Percentiles rank a stretch among this genome's conserved stretches.
Evolutionary conservation across 2,797 vertebrate genomes (phyloP).

Genomic region (Lepus oiostolus): DNA sequence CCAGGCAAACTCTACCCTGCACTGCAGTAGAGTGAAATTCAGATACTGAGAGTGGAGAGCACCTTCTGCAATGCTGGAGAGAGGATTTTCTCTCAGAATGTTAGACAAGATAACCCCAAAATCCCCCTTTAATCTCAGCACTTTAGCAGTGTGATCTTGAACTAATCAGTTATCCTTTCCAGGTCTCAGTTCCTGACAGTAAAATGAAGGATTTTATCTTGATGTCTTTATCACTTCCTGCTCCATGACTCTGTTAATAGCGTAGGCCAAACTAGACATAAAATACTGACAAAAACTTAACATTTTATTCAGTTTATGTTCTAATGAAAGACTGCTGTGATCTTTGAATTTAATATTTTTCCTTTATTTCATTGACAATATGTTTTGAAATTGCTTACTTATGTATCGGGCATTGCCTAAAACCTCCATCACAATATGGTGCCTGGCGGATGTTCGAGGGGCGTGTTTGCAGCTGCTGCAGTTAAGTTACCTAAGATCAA

Average conservation of each 20-base stretch:
- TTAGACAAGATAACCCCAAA: slow-evolving; percentile 47
- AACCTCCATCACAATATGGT: too few species aligned
- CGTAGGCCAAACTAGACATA: neutral
- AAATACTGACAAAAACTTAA: neutral
- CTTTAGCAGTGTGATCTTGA: neutral
- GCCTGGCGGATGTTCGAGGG: too few species aligned
- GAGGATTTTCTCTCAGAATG: neutral
- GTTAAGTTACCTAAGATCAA: too few species aligned
- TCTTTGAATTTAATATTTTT: neutral
- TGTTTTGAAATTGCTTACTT: too few species aligned
- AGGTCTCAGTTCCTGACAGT: neutral
- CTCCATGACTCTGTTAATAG: neutral
- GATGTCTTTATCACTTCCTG: neutral
- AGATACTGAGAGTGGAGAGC: neutral
- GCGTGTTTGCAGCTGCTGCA: too few species aligned
- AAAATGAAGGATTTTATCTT: slow-evolving; percentile 12
- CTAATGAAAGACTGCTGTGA: neutral
- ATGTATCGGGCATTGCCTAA: too few species aligned
- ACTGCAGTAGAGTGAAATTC: neutral
- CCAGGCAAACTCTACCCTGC: neutral
- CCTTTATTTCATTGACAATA: neutral
- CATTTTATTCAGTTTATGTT: neutral
- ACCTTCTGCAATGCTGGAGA: neutral
- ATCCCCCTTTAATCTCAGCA: slow-evolving; percentile 1
- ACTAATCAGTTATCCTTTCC: neutral